Evolutionary conservation across 2,888 invertebrate genomes (phyloP).

Genomic region (Biston betularia): DNA sequence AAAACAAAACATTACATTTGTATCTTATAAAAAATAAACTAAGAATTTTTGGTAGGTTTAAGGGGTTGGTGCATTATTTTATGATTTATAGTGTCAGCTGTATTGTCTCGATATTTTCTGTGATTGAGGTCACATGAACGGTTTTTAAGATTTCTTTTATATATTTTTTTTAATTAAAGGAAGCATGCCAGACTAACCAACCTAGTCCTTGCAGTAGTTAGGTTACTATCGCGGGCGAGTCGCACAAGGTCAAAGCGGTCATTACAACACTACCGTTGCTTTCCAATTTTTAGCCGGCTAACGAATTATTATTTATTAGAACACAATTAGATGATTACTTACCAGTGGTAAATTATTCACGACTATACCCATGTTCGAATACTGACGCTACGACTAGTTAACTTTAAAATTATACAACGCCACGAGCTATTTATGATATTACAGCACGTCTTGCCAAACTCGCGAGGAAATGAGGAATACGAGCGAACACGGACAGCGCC

Average conservation of each 20-base stretch:
- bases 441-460: conserved; percentile 75
- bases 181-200: conserved; percentile 33
- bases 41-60: no score
- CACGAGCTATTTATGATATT: conserved; percentile 55
- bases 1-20: neutral
- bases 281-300: conserved; percentile 76
- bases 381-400: conserved; percentile 46
- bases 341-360: conserved; percentile 78
- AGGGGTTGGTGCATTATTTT: neutral
- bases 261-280: conserved; percentile 83
- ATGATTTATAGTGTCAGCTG: neutral
- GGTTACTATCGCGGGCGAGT: conserved; percentile 81
- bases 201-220: conserved; percentile 64
- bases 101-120: neutral
- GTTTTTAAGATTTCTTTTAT: neutral
- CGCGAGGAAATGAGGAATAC: conserved; percentile 76
- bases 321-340: conserved; percentile 55
- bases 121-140: neutral
- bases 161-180: conserved; percentile 9
- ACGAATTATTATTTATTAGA: conserved; percentile 49
- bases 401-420: conserved; percentile 55
- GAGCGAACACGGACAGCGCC: conserved; percentile 35
- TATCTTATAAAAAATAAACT: neutral
- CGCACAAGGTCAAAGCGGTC: conserved; percentile 86
- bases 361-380: conserved; percentile 75